A percentile compares a stretch with the other conserved stretches of the same genome.
These are phyloP conservation scores for Ornithorhynchus anatinus DNA, from an alignment of 2,113 vertebrate genomes.

Conservation along the genomic window DNA sequence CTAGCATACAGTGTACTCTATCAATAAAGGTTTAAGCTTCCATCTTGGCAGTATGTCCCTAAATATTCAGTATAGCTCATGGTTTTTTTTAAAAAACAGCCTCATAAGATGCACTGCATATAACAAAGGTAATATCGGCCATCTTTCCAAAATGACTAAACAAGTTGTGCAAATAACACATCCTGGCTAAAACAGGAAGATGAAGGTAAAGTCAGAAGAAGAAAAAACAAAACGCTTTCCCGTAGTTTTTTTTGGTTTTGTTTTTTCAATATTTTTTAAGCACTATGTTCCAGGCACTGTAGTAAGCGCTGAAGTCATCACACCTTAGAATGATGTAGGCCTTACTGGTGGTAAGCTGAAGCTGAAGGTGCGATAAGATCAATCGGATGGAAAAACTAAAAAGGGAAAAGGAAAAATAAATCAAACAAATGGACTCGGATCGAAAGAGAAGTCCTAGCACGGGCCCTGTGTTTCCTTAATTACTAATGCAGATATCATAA, in stretches of 20 bases:
- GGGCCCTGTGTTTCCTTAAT: constrained; percentile 2
- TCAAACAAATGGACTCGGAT: no score
- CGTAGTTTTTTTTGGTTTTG: background rate
- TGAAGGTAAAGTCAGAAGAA: constrained; percentile 3
- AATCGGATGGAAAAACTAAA: no score
- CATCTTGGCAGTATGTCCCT: accelerated
- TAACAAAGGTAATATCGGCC: background rate
- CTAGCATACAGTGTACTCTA: background rate
- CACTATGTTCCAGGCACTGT: no score
- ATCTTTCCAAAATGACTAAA: background rate
- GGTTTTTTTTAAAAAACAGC: background rate
- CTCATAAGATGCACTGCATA: no score
- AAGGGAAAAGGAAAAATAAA: no score
- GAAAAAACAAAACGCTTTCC: constrained; percentile 22
- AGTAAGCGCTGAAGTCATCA: no score
- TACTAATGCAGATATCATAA: no score
- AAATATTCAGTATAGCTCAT: accelerated
- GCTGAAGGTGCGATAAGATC: no score
- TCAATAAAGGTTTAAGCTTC: accelerated
- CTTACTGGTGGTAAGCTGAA: no score
- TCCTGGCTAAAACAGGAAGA: constrained; percentile 10
- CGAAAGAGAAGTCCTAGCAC: background rate
- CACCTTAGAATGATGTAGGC: no score
- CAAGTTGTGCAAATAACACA: background rate
- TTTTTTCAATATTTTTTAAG: no score